Base-by-base conservation (phyloP, 2,113 vertebrate genomes). In the Psittacula cyanocephala region DNA sequence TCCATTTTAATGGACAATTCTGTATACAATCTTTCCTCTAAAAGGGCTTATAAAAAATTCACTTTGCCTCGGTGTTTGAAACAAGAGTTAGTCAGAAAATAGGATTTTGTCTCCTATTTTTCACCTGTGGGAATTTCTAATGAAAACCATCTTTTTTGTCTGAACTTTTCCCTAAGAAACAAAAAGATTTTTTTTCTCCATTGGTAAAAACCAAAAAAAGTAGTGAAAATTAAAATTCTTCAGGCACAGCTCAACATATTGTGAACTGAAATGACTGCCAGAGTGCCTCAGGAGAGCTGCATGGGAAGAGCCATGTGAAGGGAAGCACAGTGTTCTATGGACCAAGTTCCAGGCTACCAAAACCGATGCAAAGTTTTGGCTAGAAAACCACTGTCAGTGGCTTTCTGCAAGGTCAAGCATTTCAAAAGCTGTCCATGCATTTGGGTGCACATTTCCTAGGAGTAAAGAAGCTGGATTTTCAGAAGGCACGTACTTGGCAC, bases 11-110 rank as follows among this genome's bases (percentile, higher is more conserved):
- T 35, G 87, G 93, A 74, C 78, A 82, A 72, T 67, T 87, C 93
- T 94, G 62, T 91, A 95, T 94, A 89, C 87, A 86, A 76, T 87
- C 67, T 22, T 15, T 72, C 57, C 67, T 76, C 57, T 74, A 82
- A 93, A 82, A 85, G 28, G 62, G 31, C 41, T 95, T 85, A 76
- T 88, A 83, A 93, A 95, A 95, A 87, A 92, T 94, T 94, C 93
- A 84, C 83, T 95, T 76, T 74, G 57, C 74, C 31, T 82, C 5
- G 0, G 17, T 67, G 29, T 83, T 84, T 78, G 65, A 92, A 93
- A 74, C 19, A 59, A 90, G 80, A 81, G 50, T 64, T 85, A 82
- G 67, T 76, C 87, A 94, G 88, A 92, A 79, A 92, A 75, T 28
- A 91, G 52, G 69, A 84, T 83, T 87, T 72, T 0, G 4, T 75